Conservation (phyloP, 2,888 invertebrate genomes). For the Scaeva pyrastri region DNA sequence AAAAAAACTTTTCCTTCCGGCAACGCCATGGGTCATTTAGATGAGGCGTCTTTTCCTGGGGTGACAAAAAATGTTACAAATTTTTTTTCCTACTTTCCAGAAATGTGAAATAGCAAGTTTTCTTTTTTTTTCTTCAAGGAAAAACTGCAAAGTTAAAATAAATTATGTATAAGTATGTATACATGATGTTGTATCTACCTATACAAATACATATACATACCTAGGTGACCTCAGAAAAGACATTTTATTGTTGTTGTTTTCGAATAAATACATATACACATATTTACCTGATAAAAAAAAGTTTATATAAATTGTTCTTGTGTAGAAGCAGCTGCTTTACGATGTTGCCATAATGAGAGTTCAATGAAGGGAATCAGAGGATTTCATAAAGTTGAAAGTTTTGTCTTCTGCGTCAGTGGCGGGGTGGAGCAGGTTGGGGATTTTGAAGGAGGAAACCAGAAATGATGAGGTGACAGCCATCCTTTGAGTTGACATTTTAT, state of each 20-base stretch:
- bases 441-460: background rate
- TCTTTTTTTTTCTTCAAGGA: no score
- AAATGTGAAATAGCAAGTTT: conserved; percentile 12
- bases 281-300: no score
- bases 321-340: conserved; percentile 52
- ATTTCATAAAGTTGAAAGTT: conserved; percentile 51
- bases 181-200: background rate
- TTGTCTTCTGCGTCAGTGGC: background rate
- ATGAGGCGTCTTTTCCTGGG: conserved; percentile 29
- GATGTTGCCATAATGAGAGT: conserved; percentile 65
- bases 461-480: conserved; percentile 41
- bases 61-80: conserved; percentile 5
- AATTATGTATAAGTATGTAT: background rate
- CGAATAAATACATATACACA: background rate
- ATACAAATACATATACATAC: no score
- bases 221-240: conserved; percentile 29
- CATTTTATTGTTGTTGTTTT: conserved; percentile 36
- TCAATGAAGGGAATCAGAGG: conserved; percentile 62
- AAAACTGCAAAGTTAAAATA: conserved; percentile 28
- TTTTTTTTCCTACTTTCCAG: background rate
- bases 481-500: conserved; percentile 30
- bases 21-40: conserved; percentile 57
- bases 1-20: conserved; percentile 42
- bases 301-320: conserved; percentile 32
- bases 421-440: background rate